Conservation (phyloP, 1,140 invertebrate genomes). For the Zaprionus taronus region DNA sequence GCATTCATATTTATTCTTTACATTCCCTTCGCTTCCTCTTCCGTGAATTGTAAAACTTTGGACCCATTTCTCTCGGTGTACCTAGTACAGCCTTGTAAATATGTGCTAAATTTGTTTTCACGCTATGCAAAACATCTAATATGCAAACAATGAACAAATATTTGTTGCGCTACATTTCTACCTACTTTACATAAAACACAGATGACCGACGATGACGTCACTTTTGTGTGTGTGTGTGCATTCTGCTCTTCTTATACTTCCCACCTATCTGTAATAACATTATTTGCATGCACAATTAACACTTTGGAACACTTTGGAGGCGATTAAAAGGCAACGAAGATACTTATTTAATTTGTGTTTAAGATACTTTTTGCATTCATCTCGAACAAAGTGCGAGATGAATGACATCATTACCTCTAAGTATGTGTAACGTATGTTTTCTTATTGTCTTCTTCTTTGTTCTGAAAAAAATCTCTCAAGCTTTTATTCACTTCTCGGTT, state of each 20-base stretch:
- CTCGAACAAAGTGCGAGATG: constrained; percentile 61
- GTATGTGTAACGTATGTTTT: constrained; percentile 4
- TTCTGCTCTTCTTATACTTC: not conserved
- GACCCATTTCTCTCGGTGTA: constrained; percentile 19
- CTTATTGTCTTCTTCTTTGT: constrained; percentile 46
- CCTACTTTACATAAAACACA: constrained; percentile 18
- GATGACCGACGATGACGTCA: constrained; percentile 32
- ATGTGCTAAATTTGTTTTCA: constrained; percentile 45
- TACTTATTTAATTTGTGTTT: constrained; percentile 23
- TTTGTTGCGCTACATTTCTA: constrained; percentile 20
- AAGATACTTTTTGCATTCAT: constrained; percentile 28
- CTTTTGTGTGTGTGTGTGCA: not conserved
- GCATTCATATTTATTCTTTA: not conserved
- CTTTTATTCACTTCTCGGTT: constrained; percentile 30
- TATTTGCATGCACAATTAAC: constrained; percentile 61
- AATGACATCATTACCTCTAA: constrained; percentile 68
- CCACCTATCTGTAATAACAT: constrained; percentile 42
- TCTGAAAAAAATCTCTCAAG: constrained; percentile 35
- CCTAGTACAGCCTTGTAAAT: constrained; percentile 46
- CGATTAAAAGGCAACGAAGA: constrained; percentile 9
- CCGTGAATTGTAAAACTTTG: not conserved
- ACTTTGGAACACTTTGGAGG: constrained; percentile 29
- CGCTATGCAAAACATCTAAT: constrained; percentile 42
- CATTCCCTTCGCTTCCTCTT: not conserved
- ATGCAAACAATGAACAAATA: constrained; percentile 23